These are phyloP conservation scores for Camponotus vicinus DNA, from an alignment of 1,140 invertebrate species.

Conservation along the genomic window DNA sequence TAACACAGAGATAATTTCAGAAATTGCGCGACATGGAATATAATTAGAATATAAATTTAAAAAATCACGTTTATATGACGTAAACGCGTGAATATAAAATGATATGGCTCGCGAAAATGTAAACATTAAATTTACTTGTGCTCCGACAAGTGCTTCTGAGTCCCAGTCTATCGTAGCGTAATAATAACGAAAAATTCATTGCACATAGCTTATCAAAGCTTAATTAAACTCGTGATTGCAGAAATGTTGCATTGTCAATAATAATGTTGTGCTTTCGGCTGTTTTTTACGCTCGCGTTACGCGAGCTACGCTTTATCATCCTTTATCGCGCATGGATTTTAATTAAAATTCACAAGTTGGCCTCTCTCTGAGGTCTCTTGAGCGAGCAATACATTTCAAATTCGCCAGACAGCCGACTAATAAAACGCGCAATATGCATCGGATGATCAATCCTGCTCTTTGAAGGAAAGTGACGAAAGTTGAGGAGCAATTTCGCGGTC, in stretches of 20 bases:
- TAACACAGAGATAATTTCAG: not conserved
- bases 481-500: constrained; percentile 12
- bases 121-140: constrained; percentile 12
- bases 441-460: constrained; percentile 19
- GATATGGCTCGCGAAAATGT: not conserved
- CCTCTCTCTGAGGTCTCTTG: not conserved
- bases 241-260: constrained; percentile 37
- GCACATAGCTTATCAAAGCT: constrained; percentile 27
- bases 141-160: not conserved
- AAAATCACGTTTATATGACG: constrained; percentile 1
- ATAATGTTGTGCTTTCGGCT: not conserved
- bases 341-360: constrained; percentile 51
- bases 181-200: not conserved
- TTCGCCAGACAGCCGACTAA: constrained; percentile 37
- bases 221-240: constrained; percentile 41
- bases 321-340: constrained; percentile 47
- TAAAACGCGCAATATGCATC: constrained; percentile 28
- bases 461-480: constrained; percentile 20
- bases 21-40: not conserved
- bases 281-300: not conserved
- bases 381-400: not conserved
- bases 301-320: constrained; percentile 20
- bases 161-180: not conserved
- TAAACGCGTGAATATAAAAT: constrained; percentile 11
- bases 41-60: not conserved